Conservation (phyloP, 2,888 invertebrate species). For the Nymphalis urticae region DNA sequence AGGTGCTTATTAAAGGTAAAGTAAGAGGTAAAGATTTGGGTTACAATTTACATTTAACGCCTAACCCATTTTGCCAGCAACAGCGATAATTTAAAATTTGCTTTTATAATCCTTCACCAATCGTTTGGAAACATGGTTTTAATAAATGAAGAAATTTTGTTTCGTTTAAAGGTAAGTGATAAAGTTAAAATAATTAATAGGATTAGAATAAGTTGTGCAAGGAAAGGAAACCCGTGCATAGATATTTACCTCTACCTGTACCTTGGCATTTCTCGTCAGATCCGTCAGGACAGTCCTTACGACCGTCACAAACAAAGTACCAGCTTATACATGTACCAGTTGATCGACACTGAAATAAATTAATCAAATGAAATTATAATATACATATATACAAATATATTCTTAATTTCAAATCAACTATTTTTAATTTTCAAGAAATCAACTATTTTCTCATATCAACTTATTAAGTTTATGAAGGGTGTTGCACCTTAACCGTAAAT, state of each 20-base stretch:
- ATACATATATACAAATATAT: background rate
- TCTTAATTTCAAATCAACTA: background rate
- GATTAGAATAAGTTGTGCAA: conserved; percentile 31
- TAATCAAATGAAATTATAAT: background rate
- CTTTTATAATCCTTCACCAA: background rate
- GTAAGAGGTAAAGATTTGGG: background rate
- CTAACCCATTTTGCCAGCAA: background rate
- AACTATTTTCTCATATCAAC: no score
- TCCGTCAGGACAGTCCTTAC: conserved; percentile 91
- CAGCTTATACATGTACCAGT: conserved; percentile 94
- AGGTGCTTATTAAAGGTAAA: background rate
- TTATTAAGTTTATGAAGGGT: background rate
- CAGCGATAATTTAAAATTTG: background rate
- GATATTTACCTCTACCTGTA: conserved; percentile 73
- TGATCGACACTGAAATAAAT: conserved; percentile 86
- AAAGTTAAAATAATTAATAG: background rate
- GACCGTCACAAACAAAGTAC: conserved; percentile 95
- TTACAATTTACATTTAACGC: background rate
- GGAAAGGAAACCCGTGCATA: conserved; percentile 53
- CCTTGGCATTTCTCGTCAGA: conserved; percentile 92
- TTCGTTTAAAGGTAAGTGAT: background rate
- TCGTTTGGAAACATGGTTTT: background rate
- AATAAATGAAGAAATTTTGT: background rate
- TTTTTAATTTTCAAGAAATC: no score
- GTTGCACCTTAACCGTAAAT: background rate